Conservation (phyloP, 2,888 invertebrate species). For the Operophtera brumata region DNA sequence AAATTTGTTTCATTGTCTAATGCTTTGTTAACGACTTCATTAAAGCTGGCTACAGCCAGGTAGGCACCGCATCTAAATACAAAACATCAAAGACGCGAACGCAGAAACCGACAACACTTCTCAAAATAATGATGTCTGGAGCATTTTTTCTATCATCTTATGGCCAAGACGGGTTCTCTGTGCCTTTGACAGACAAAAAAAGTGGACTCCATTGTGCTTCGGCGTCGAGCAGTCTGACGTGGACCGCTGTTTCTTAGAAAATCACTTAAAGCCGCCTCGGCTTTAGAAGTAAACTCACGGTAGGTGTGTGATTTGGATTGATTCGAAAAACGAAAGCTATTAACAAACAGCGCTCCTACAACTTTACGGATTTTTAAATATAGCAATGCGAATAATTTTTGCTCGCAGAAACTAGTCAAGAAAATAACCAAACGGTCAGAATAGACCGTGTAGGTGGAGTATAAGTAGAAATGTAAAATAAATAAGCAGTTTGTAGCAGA, state of each 20-base stretch:
- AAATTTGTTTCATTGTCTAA: slow-evolving; percentile 42
- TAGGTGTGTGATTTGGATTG: slow-evolving; percentile 17
- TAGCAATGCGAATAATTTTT: not conserved
- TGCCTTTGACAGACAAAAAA: slow-evolving; percentile 60
- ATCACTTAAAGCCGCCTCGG: slow-evolving; percentile 41
- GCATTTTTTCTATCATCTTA: slow-evolving; percentile 61
- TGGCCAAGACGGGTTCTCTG: slow-evolving; percentile 59
- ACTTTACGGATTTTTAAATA: not conserved
- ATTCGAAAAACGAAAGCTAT: slow-evolving; percentile 2
- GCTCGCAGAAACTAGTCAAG: not conserved
- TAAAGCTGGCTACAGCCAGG: slow-evolving; percentile 47
- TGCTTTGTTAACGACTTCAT: slow-evolving; percentile 55
- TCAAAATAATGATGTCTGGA: slow-evolving; percentile 55
- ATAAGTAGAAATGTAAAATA: not conserved
- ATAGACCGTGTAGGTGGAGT: not conserved
- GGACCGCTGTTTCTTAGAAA: slow-evolving; percentile 67
- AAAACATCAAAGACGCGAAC: slow-evolving; percentile 63
- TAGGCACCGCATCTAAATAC: slow-evolving; percentile 53
- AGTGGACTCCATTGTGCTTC: slow-evolving; percentile 64
- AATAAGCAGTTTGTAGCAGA: slow-evolving; percentile 35
- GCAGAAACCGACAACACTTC: slow-evolving; percentile 53
- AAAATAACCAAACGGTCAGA: not conserved
- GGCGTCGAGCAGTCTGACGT: slow-evolving; percentile 77
- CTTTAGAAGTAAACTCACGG: slow-evolving; percentile 30
- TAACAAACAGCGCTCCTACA: not conserved